Conservation (phyloP, 1,140 invertebrate species). For the Hycleus cichorii region DNA sequence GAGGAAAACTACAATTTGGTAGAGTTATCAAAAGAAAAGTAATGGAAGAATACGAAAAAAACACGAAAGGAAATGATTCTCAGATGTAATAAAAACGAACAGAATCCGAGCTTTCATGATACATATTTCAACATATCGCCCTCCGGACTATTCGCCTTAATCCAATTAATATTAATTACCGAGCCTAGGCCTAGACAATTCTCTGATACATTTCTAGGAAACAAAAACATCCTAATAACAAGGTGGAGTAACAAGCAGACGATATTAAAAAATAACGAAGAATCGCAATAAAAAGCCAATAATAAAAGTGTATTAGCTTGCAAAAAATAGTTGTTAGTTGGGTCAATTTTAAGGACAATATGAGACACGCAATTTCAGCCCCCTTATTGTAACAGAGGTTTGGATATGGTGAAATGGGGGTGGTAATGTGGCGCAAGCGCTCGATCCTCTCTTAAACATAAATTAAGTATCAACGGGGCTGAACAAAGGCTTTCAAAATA, state of each 20-base stretch:
- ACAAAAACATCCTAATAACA: slow-evolving; percentile 20
- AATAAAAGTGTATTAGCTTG: not conserved
- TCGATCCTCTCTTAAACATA: slow-evolving; percentile 14
- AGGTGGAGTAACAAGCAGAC: too few relatives aligned
- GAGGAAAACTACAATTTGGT: too few relatives aligned
- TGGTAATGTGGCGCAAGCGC: slow-evolving; percentile 1
- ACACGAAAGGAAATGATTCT: too few relatives aligned
- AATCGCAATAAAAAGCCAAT: slow-evolving; percentile 19
- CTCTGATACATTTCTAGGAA: slow-evolving; percentile 15
- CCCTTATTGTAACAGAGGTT: not conserved
- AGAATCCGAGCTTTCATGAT: slow-evolving; percentile 2
- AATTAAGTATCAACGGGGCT: slow-evolving; percentile 28
- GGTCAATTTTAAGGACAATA: too few relatives aligned
- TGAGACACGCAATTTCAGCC: too few relatives aligned
- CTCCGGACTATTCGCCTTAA: slow-evolving; percentile 4
- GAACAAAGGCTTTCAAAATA: slow-evolving; percentile 34
- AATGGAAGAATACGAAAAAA: too few relatives aligned
- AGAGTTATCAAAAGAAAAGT: too few relatives aligned
- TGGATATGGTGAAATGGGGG: not conserved
- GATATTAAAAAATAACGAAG: slow-evolving; percentile 15
- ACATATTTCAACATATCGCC: slow-evolving; percentile 8
- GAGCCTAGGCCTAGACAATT: too few relatives aligned
- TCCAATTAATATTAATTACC: slow-evolving; percentile 24
- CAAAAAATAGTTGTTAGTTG: slow-evolving; percentile 3
- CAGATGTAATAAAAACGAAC: too few relatives aligned